Conservation (phyloP, 2,888 invertebrate genomes). For the Cetonia aurata region DNA sequence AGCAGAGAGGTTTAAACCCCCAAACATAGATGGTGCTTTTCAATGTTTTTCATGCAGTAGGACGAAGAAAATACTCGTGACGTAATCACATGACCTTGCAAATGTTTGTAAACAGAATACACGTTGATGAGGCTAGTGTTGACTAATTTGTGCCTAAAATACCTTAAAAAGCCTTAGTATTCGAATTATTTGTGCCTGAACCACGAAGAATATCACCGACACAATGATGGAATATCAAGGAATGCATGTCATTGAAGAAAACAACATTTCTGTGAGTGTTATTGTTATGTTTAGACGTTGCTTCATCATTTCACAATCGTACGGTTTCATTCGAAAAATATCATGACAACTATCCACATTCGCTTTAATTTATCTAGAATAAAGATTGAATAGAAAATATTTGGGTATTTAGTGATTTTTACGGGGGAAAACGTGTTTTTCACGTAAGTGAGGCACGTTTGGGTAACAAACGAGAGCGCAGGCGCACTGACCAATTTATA, state of each 20-base stretch:
- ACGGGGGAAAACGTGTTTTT: constrained; percentile 38
- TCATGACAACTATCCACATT: constrained; percentile 7
- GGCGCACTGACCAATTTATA: constrained; percentile 41
- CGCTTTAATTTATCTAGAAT: background rate
- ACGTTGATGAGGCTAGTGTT: constrained; percentile 67
- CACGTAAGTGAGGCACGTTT: constrained; percentile 45
- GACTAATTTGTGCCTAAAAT: constrained; percentile 46
- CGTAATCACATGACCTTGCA: constrained; percentile 75
- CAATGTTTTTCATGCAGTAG: background rate
- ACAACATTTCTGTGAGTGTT: constrained; percentile 72
- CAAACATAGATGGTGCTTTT: background rate
- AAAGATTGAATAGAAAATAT: background rate
- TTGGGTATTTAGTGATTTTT: background rate
- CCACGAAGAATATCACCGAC: constrained; percentile 45
- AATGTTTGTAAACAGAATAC: constrained; percentile 81
- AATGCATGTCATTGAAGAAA: constrained; percentile 75
- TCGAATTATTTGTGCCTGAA: constrained; percentile 38
- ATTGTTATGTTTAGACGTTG: constrained; percentile 27
- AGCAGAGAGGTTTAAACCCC: too few relatives aligned
- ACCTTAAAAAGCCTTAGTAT: constrained; percentile 29
- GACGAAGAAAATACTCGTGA: constrained; percentile 52
- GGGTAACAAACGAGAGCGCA: constrained; percentile 41
- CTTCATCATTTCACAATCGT: constrained; percentile 34
- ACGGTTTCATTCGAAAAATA: constrained; percentile 9
- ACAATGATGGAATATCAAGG: constrained; percentile 74